These are phyloP conservation scores for Enteromius fasciolatus DNA, from an alignment of 2,797 vertebrate species.

Conservation along the genomic window DNA sequence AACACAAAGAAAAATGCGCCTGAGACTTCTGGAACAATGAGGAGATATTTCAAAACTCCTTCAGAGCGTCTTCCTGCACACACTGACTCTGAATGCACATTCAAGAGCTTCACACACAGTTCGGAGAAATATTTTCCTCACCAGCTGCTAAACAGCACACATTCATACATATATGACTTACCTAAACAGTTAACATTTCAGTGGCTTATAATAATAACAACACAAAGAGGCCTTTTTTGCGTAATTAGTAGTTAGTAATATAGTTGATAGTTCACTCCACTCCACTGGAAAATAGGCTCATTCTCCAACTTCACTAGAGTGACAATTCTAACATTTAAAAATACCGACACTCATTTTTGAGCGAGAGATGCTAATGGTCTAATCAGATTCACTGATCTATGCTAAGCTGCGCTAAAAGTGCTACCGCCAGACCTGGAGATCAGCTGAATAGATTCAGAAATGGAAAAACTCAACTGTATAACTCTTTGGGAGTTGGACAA, in stretches of 20 bases:
- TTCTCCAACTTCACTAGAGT: no score
- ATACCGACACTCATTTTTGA: no score
- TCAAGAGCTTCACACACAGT: constrained; percentile 5
- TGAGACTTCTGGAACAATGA: constrained; percentile 51
- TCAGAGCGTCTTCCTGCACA: constrained; percentile 18
- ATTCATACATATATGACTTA: constrained; percentile 4
- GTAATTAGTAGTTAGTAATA: background rate
- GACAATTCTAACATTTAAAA: no score
- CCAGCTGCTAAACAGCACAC: background rate
- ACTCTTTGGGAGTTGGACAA: no score
- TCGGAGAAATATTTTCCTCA: background rate
- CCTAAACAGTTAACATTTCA: background rate
- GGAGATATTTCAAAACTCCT: constrained; percentile 38
- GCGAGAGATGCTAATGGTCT: no score
- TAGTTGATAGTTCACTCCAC: background rate
- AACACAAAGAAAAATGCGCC: constrained; percentile 61
- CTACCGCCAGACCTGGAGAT: no score
- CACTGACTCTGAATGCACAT: constrained; percentile 12
- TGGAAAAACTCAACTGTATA: no score
- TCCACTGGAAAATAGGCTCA: no score
- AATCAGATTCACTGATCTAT: no score
- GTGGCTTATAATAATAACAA: background rate
- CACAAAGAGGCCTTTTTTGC: background rate
- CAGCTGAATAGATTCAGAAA: no score
- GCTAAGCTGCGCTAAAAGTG: no score